Conservation (phyloP, 2,113 vertebrate genomes). For the Dicentrarchus labrax region DNA sequence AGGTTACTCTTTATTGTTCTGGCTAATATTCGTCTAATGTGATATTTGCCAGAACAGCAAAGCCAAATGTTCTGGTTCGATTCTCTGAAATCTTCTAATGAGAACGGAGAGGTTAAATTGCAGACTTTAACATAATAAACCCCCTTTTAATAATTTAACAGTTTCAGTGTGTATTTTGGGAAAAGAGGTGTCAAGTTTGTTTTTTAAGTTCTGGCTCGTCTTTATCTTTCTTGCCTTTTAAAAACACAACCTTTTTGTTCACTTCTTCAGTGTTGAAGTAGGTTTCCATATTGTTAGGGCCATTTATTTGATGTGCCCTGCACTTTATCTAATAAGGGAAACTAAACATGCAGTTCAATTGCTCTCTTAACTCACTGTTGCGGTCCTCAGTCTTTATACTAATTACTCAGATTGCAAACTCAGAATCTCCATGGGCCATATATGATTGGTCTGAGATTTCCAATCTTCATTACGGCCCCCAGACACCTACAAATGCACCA, state of each 20-base stretch:
- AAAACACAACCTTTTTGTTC: background rate
- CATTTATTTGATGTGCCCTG: background rate
- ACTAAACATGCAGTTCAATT: conserved; percentile 47
- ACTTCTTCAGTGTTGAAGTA: background rate
- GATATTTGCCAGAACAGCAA: conserved; percentile 10
- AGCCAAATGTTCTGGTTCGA: conserved; percentile 2
- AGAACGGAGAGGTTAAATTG: background rate
- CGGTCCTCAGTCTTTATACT: conserved; percentile 41
- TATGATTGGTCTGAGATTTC: conserved; percentile 54
- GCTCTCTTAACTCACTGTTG: conserved; percentile 16
- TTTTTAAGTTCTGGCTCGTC: background rate
- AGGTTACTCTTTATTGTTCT: conserved; percentile 1
- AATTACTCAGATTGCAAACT: conserved; percentile 46
- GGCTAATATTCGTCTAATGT: background rate
- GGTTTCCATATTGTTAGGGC: background rate
- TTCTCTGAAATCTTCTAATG: background rate
- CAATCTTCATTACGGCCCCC: conserved; percentile 50
- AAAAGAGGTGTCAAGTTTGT: background rate
- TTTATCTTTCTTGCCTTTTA: background rate
- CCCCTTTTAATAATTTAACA: too few species aligned
- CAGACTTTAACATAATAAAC: background rate
- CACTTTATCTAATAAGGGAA: conserved; percentile 41
- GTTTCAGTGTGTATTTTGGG: background rate
- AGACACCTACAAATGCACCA: conserved; percentile 34
- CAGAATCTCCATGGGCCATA: conserved; percentile 23